Conservation (phyloP, 1,140 invertebrate genomes). For the Battus philenor region DNA sequence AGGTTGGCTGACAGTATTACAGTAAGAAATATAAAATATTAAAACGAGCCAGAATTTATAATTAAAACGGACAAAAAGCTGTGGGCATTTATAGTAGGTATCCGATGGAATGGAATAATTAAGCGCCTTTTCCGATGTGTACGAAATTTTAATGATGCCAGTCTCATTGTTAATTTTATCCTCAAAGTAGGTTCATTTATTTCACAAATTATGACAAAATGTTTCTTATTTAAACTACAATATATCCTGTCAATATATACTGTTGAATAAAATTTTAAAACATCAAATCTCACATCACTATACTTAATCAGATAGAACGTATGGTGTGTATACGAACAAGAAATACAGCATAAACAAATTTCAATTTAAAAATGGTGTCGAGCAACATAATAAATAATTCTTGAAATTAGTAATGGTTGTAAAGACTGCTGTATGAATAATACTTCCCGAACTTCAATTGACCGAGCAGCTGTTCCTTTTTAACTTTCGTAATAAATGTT, state of each 20-base stretch:
- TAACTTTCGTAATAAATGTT: too few species aligned
- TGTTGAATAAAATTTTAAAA: too few species aligned
- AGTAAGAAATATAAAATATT: constrained; percentile 4
- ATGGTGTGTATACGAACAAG: too few species aligned
- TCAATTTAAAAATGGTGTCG: too few species aligned
- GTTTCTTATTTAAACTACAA: too few species aligned
- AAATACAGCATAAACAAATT: too few species aligned
- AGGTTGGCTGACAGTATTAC: constrained; percentile 4
- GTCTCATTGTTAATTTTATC: constrained; percentile 10
- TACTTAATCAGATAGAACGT: too few species aligned
- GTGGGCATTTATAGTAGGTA: constrained; percentile 10
- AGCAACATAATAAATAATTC: constrained; percentile 1
- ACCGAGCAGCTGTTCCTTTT: constrained; percentile 4
- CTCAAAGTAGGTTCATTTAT: too few species aligned
- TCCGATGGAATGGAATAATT: constrained; percentile 12
- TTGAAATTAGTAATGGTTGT: background rate
- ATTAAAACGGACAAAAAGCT: constrained; percentile 11
- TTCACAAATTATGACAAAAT: too few species aligned
- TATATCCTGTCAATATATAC: too few species aligned
- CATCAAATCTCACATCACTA: too few species aligned
- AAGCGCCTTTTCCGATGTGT: constrained; percentile 7
- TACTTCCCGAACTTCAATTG: background rate
- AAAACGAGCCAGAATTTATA: constrained; percentile 6
- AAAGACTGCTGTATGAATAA: constrained; percentile 1
- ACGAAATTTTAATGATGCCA: constrained; percentile 11